A percentile compares a stretch with the other conserved stretches of the same genome.
These are phyloP conservation scores for Chloroceryle aenea DNA, from an alignment of 2,113 vertebrate genomes.

Conservation along the genomic window DNA sequence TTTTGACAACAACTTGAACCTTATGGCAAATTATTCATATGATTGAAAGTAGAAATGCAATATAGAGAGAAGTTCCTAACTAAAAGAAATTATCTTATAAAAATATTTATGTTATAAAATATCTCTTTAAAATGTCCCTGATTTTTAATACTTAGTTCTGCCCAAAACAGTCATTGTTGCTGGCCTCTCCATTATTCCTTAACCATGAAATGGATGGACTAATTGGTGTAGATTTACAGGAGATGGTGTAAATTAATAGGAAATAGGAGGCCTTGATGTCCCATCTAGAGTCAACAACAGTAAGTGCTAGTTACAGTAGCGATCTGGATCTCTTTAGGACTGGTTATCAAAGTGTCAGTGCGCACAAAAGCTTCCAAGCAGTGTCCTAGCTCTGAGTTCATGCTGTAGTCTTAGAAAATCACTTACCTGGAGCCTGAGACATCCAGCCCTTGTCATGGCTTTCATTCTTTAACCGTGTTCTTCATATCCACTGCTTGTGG, in stretches of 20 bases:
- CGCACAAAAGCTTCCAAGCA: neutral
- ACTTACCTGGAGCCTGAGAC: neutral
- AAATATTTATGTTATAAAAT: no score
- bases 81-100: neutral
- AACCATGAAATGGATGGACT: neutral
- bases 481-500: neutral
- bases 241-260: neutral
- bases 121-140: neutral
- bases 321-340: neutral
- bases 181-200: neutral
- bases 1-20: neutral
- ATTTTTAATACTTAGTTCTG: neutral
- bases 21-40: neutral
- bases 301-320: neutral
- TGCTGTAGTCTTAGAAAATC: neutral
- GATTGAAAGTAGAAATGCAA: neutral
- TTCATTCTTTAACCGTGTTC: neutral
- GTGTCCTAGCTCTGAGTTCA: neutral
- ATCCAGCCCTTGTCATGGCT: neutral
- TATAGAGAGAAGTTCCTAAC: neutral
- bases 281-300: neutral
- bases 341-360: neutral
- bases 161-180: neutral
- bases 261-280: neutral
- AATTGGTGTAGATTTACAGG: neutral